These are phyloP conservation scores for Eurystomus glaucurus DNA, from an alignment of 2,797 vertebrate genomes.

Conservation along the genomic window DNA sequence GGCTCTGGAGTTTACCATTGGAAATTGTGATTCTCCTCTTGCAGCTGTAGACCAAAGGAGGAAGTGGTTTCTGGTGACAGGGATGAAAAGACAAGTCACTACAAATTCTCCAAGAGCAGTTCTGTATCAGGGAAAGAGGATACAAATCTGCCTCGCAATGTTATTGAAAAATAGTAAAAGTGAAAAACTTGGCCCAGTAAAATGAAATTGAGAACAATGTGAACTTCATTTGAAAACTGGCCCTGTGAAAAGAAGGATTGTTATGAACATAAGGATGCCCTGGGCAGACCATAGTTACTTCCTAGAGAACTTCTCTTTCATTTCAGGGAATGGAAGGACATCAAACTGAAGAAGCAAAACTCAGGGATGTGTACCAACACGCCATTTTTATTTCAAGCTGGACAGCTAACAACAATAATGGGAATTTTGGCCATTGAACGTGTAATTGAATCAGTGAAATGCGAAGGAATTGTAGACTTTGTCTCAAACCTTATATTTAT, in stretches of 20 bases:
- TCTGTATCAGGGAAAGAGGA: not conserved
- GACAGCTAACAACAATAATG: conserved; percentile 32
- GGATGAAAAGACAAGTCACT: not conserved
- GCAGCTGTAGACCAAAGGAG: not conserved
- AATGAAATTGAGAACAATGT: not conserved
- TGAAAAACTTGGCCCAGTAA: not conserved
- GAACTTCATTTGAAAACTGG: not conserved
- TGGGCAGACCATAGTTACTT: not conserved
- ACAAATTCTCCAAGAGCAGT: not conserved
- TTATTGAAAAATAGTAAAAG: not conserved
- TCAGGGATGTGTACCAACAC: not conserved
- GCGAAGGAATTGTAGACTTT: not conserved
- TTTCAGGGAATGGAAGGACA: not conserved
- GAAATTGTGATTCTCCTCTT: not conserved
- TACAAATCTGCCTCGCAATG: not conserved
- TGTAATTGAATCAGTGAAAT: conserved; percentile 32
- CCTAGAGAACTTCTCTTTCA: not conserved
- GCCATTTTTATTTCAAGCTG: not conserved
- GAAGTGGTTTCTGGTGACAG: not conserved
- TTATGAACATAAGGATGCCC: not conserved
- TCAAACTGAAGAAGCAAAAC: not conserved
- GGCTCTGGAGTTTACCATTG: not conserved
- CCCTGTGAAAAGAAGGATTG: not conserved
- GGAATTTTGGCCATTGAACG: not conserved
- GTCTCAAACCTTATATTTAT: conserved; percentile 48